A percentile compares a stretch with the other conserved stretches of the same genome.
Conservation (phyloP, 1,140 invertebrate genomes). For the Tribolium madens region DNA sequence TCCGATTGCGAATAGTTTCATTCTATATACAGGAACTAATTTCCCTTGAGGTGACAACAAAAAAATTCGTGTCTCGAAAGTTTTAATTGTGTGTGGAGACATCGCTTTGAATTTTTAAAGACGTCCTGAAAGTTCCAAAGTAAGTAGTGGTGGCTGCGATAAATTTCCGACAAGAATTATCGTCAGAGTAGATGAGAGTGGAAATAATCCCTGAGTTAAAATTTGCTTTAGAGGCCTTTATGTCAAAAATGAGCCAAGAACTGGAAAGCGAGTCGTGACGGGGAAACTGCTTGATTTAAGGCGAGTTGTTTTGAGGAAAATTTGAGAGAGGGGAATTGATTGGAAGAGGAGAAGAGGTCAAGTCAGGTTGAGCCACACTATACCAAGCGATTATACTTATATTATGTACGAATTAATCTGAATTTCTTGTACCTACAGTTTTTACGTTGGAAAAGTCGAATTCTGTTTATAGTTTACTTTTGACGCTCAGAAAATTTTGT, state of each 20-base stretch:
- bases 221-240: slow-evolving; percentile 13
- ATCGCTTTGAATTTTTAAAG: neutral
- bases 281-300: neutral
- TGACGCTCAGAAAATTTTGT: too few relatives aligned
- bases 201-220: slow-evolving; percentile 20
- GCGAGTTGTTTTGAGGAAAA: neutral
- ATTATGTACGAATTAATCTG: too few relatives aligned
- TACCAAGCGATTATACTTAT: too few relatives aligned
- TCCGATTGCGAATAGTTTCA: too few relatives aligned
- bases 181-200: neutral
- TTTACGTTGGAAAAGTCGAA: too few relatives aligned
- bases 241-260: slow-evolving; percentile 1
- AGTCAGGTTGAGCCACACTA: neutral
- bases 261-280: neutral
- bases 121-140: neutral
- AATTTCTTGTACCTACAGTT: too few relatives aligned
- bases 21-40: neutral
- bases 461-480: too few relatives aligned
- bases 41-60: neutral
- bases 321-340: neutral
- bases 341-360: too few relatives aligned
- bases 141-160: neutral
- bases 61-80: neutral
- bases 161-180: slow-evolving; percentile 13
- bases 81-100: neutral